A percentile compares a stretch with the other conserved stretches of the same genome.
Evolutionary conservation across 2,888 invertebrate genomes (phyloP).

Genomic region (Teleogryllus oceanicus): DNA sequence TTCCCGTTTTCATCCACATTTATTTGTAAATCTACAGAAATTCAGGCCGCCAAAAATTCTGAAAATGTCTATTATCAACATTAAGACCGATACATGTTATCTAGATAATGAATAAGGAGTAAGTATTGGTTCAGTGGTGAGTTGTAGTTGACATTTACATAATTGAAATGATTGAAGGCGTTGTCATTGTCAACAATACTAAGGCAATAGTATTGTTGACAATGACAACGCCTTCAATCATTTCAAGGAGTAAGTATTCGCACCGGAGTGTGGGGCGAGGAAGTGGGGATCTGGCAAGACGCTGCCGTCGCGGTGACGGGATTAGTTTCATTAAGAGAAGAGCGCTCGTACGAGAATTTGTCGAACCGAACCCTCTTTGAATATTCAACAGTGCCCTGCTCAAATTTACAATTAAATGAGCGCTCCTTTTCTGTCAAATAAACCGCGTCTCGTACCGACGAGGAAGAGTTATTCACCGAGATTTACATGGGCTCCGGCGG

Average conservation of each 20-base stretch:
- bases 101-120: background rate
- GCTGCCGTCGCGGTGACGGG: too few species aligned
- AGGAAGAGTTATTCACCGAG: background rate
- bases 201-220: too few species aligned
- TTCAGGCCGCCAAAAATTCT: too few species aligned
- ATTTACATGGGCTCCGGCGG: background rate
- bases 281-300: background rate
- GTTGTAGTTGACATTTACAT: too few species aligned
- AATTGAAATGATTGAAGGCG: too few species aligned
- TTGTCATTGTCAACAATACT: too few species aligned
- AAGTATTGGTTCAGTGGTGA: too few species aligned
- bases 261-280: background rate
- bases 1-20: too few species aligned
- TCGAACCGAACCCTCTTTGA: background rate
- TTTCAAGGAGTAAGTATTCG: background rate
- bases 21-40: too few species aligned
- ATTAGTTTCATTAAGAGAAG: background rate
- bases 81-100: background rate
- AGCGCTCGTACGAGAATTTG: background rate
- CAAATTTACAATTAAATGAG: constrained; percentile 18
- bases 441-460: background rate
- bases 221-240: too few species aligned
- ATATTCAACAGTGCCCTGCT: background rate
- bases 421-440: constrained; percentile 7
- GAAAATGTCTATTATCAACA: background rate